Evolutionary conservation across 2,797 vertebrate species (phyloP), one percentile per base, ranked within the genome.

Genomic region (Podargus strigoides): DNA sequence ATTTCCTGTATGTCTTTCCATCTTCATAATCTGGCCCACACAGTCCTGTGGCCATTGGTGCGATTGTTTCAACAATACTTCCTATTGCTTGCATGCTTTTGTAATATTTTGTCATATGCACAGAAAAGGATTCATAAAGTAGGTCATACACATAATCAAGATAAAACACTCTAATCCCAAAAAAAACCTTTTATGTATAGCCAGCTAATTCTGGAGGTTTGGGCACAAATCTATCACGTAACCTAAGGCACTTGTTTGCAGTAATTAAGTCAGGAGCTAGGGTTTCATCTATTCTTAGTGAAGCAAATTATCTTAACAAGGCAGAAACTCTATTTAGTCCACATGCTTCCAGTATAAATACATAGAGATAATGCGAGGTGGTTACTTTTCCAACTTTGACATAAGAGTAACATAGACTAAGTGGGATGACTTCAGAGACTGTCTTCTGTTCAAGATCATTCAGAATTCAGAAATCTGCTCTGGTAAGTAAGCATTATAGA

Each of bases 1-100:
- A 1, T 1, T 76, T 4, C 2, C 68, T 62, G 2, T 14, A 14
- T 17, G 13, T 30, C 26, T 66, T 67, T 62, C 14, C 1, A 3
- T 41, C 27, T 75, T 75, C 7, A 10, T 22, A 18, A 5, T 44
- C 26, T 50, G 28, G 3, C 20, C 23, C 21, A 36, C 10, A 50
- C 4, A 41, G 14, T 7, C 7, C 16, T 24, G 14, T n/a, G 34
- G 32, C 26, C 16, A 12, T 6, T 32, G 41, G 2, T 56, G 12
- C 2, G 60, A 34, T 27, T 70, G 2, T 12, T 89, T 67, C 24
- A 44, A 56, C 6, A 17, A 5, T 44, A 6, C 5, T n/a, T 70
- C 41, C 4, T 72, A 27, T 60, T 47, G 9, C 8, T 60, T 52
- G 30, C 67, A 41, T 41, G 14, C 1, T 64, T 88, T 80, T 53